Base-by-base conservation (phyloP, 2,888 invertebrate species). In the Myathropa florea region DNA sequence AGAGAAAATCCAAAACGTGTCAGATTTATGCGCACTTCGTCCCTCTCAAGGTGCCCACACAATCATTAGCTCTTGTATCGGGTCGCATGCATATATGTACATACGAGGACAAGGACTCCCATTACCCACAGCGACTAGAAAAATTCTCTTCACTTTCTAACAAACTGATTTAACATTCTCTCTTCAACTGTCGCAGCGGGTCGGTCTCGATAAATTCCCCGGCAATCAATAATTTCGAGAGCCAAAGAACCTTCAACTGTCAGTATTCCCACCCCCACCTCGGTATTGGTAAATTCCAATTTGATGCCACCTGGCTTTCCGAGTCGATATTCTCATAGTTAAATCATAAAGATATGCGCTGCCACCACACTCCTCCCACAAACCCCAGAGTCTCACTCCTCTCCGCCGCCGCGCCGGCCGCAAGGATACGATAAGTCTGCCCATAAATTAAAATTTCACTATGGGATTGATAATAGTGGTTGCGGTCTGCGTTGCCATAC, bases 251-350 rank as follows among this genome's bases (percentile, higher is more conserved):
- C 77, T 77, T 77, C 70, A 59, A 77, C 77, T 70, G 77, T 63
- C 77, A 77, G 60, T 18, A 53, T 46, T 1, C 73, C 18, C 55
- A 53, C 61, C n/a, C n/a, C n/a, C 30, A 30, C 24, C 18, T 18
- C 9, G 55, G 28, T 21, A 39, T 33, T 28, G 30, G 33, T 12
- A 53, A 63, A 53, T 26, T 70, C 55, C 77, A 70, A 77, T 77
- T 63, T 77, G 63, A 24, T 63, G n/a, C 77, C 77, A 77, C 68
- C 77, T 77, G 77, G 61, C 14, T 70, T 55, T 55, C 12, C 55
- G 61, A 70, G 68, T 63, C 61, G 61, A 77, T 77, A 70, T 77
- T 77, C 77, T 63, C 77, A 77, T 70, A 68, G 68, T 77, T 70
- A 55, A 63, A 28, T 70, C 77, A 68, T 61, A 68, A 67, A 76